Evolutionary conservation across 2,113 vertebrate genomes (phyloP).

Genomic region (Rhinoderma darwinii): DNA sequence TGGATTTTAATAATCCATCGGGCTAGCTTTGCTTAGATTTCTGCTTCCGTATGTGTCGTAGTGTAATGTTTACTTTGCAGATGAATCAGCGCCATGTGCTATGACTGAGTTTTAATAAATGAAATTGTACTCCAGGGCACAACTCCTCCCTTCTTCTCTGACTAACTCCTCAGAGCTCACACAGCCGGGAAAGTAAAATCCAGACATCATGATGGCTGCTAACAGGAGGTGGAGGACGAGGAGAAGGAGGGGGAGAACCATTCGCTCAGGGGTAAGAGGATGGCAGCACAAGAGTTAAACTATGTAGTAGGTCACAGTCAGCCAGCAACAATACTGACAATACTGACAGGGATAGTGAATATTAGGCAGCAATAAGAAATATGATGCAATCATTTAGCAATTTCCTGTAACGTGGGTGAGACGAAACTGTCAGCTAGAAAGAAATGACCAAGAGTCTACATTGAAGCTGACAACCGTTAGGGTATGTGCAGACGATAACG

Average conservation of each 20-base stretch:
- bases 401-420: not conserved
- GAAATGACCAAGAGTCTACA: not conserved
- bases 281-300: too few relatives aligned
- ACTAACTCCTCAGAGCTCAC: not conserved
- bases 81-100: not conserved
- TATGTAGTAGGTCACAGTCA: not conserved
- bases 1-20: not conserved
- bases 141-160: not conserved
- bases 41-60: not conserved
- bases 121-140: not conserved
- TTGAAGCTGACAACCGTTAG: too few relatives aligned
- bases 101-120: not conserved
- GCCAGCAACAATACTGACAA: not conserved
- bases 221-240: not conserved
- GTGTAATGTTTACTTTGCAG: not conserved
- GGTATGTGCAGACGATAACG: too few relatives aligned
- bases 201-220: constrained; percentile 7
- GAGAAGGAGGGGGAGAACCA: not conserved
- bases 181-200: not conserved
- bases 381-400: not conserved
- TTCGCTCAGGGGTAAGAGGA: constrained; percentile 13
- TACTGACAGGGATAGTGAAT: not conserved
- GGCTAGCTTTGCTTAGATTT: not conserved
- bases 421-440: not conserved
- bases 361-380: not conserved